phyloP scores from a whole-genome alignment of 2,797 vertebrate genomes.

The Chanos chanos region DNA sequence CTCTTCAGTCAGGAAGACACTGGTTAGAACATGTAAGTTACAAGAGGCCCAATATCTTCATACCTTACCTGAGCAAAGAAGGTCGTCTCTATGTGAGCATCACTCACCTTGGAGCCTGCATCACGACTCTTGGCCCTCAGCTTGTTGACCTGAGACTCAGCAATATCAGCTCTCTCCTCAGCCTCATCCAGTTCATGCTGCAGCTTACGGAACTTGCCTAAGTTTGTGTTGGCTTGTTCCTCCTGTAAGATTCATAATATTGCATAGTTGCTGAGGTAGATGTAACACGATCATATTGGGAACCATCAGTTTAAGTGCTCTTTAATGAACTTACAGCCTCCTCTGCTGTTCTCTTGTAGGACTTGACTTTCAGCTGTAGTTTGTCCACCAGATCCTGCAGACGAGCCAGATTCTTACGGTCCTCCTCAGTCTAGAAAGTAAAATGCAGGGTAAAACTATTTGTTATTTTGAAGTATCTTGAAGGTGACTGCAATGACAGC shows the following conservation, averaged over 20 bases:
- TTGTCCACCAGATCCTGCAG: slow-evolving; percentile 56
- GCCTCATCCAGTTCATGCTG: slow-evolving; percentile 78
- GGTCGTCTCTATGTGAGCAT: no score
- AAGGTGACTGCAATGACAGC: background rate
- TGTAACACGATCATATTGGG: background rate
- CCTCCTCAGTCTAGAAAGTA: slow-evolving; percentile 47
- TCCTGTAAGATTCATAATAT: slow-evolving; percentile 56
- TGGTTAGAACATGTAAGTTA: no score
- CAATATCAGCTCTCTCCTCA: slow-evolving; percentile 72
- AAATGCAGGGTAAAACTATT: background rate
- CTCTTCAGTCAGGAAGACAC: no score
- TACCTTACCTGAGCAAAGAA: no score
- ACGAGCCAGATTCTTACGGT: slow-evolving; percentile 49
- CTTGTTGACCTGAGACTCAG: slow-evolving; percentile 77
- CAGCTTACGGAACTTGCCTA: slow-evolving; percentile 73
- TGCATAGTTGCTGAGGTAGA: background rate
- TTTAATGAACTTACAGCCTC: slow-evolving; percentile 44
- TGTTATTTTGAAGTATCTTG: background rate
- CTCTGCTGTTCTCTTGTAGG: slow-evolving; percentile 50
- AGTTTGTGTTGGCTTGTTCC: slow-evolving; percentile 70
- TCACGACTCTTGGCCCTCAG: slow-evolving; percentile 71
- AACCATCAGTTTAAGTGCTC: background rate
- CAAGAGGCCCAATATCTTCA: no score
- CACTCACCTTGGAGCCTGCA: slow-evolving; percentile 62
- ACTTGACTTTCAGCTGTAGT: slow-evolving; percentile 53